Conservation (phyloP, 1,140 invertebrate genomes). For the Anthonomus grandis region DNA sequence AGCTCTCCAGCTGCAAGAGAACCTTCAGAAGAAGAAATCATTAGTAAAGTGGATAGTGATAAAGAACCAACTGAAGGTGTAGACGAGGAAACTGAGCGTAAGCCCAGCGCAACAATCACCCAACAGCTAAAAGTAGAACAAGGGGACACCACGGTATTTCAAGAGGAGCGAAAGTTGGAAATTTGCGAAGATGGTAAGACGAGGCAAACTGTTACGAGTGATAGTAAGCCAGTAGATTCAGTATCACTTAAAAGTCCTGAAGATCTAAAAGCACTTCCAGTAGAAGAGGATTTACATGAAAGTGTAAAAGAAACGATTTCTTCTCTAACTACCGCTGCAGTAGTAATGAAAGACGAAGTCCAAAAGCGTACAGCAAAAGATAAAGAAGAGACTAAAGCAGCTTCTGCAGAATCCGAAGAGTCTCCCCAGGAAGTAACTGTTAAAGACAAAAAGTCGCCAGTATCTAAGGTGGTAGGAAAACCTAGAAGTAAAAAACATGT, state of each 20-base stretch:
- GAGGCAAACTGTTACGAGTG: conserved; percentile 19
- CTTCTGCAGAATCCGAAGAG: conserved; percentile 7
- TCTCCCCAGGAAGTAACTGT: conserved; percentile 14
- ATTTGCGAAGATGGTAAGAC: background rate
- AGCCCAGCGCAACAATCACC: conserved; percentile 7
- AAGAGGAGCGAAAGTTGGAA: background rate
- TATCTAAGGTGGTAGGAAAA: conserved; percentile 13
- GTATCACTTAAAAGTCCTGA: too few relatives aligned
- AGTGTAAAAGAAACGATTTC: background rate
- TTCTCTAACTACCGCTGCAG: background rate
- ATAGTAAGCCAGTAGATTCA: too few relatives aligned
- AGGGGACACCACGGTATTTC: background rate
- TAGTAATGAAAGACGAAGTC: background rate
- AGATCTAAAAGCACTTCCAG: background rate
- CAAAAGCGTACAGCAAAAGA: background rate
- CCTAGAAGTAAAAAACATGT: conserved; percentile 5
- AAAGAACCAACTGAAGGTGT: conserved; percentile 20
- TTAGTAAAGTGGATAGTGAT: conserved; percentile 21
- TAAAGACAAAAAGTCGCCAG: conserved; percentile 11
- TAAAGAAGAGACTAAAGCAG: conserved; percentile 4
- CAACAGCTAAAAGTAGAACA: background rate
- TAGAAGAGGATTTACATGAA: background rate
- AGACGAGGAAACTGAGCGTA: conserved; percentile 7
- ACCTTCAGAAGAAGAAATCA: conserved; percentile 31
- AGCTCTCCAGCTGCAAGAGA: conserved; percentile 21